Conservation (phyloP, 2,797 vertebrate genomes). For the Heteromormyrus szaboi region DNA sequence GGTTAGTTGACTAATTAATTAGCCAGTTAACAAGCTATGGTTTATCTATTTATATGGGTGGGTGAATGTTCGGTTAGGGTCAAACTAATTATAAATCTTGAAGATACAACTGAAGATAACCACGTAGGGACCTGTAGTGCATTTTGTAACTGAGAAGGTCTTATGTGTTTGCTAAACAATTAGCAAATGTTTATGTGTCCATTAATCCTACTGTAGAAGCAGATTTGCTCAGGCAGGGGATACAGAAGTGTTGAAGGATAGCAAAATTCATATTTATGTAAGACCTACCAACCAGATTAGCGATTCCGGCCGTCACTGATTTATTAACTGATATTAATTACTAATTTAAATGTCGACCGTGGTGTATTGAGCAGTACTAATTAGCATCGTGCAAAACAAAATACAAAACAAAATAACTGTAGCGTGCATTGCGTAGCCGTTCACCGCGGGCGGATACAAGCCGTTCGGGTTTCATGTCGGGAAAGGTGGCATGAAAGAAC, state of each 20-base stretch:
- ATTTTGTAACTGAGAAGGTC: neutral
- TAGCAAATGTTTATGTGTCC: neutral
- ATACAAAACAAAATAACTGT: neutral
- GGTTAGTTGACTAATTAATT: neutral
- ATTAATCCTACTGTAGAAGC: neutral
- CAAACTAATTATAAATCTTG: neutral
- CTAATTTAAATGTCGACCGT: neutral
- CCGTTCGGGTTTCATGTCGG: neutral
- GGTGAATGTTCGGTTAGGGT: neutral
- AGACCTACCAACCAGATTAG: neutral
- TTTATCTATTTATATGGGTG: neutral
- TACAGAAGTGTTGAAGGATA: neutral
- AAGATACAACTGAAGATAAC: neutral
- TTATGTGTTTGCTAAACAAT: neutral
- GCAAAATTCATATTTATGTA: neutral
- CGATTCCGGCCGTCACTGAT: neutral
- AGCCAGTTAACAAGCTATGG: neutral
- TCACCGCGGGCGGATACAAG: neutral
- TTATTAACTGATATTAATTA: neutral
- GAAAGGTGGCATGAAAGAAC: neutral
- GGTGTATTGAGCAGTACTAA: neutral
- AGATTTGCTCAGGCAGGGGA: neutral
- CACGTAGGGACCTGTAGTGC: neutral
- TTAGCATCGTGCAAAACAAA: neutral
- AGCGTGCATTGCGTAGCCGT: neutral